Evolutionary conservation across 2,888 invertebrate species (phyloP), one percentile per base, ranked within the genome.

Genomic region (Nephrotoma appendiculata): DNA sequence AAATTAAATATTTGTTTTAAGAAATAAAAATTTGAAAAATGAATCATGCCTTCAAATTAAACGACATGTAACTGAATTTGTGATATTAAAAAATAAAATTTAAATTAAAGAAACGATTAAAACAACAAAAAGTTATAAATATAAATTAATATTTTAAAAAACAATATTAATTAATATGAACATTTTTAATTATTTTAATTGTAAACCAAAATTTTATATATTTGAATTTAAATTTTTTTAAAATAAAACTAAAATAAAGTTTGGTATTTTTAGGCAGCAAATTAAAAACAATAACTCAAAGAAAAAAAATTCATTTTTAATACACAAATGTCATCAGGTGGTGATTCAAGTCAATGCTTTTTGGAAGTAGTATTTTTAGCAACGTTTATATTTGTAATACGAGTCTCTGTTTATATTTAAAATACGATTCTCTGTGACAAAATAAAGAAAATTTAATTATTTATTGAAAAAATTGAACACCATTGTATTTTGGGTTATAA

Each of bases 21-120:
- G 41, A n/a, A 86, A 48, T 45, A n/a, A 86, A 86, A 86, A 85
- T 45, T 41, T 86, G 87, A 86, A 86, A 87, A 84, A 86, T 86
- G 86, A 86, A 86, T 87, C 87, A 88, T 88, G 88, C 88, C 88
- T 90, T 88, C 89, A 90, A 89, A 89, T 89, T 90, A 89, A 90
- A 90, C 88, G 88, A 91, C 91, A 90, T 91, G 91, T 91, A 91
- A 91, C 91, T 91, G 91, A 91, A 91, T 91, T 91, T 91, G 91
- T 91, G 91, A 91, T 91, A 91, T 89, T 89, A 88, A 88, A 87
- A 86, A 86, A 86, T 87, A 52, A 57, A 71, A 71, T 31, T 71
- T 71, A 71, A 71, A 86, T 48, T 44, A 86, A 12, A 86, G 15
- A 84, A 42, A 43, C 84, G 42, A 43, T 84, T 84, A 42, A 84